Evolutionary conservation across 1,140 invertebrate species (phyloP).

Genomic region (Zaprionus inermis): DNA sequence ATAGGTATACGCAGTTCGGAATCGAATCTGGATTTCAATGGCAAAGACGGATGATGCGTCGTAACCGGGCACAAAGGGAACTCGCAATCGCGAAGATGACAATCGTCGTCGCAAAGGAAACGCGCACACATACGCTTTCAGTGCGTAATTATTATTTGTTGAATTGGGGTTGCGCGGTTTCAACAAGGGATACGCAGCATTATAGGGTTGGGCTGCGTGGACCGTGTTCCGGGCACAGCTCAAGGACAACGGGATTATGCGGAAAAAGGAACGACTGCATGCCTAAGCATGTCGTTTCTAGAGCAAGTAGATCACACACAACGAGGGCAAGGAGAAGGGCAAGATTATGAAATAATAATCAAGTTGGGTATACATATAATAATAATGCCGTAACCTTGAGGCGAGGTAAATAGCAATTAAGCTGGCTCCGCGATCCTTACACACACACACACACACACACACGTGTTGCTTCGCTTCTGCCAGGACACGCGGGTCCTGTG

Average conservation of each 20-base stretch:
- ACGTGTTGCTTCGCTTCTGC: constrained; percentile 67
- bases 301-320: constrained; percentile 55
- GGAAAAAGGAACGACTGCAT: constrained; percentile 45
- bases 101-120: constrained; percentile 48
- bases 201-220: constrained; percentile 49
- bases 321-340: constrained; percentile 25
- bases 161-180: constrained; percentile 68
- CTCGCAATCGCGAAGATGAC: constrained; percentile 24
- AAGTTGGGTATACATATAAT: constrained; percentile 60
- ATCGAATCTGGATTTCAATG: constrained; percentile 23
- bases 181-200: constrained; percentile 37
- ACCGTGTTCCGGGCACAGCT: constrained; percentile 7
- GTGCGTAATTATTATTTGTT: constrained; percentile 64
- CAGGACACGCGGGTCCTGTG: constrained; percentile 39
- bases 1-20: constrained; percentile 56
- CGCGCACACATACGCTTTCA: constrained; percentile 25
- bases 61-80: constrained; percentile 28
- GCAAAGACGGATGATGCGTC: constrained; percentile 55
- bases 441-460: constrained; percentile 43
- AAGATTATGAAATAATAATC: constrained; percentile 78
- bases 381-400: constrained; percentile 76
- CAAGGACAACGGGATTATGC: constrained; percentile 62
- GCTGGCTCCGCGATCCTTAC: constrained; percentile 27
- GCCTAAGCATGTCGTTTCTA: constrained; percentile 54
- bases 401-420: constrained; percentile 77